Conservation (phyloP, 2,888 invertebrate species). For the Anthrax anthrax region DNA sequence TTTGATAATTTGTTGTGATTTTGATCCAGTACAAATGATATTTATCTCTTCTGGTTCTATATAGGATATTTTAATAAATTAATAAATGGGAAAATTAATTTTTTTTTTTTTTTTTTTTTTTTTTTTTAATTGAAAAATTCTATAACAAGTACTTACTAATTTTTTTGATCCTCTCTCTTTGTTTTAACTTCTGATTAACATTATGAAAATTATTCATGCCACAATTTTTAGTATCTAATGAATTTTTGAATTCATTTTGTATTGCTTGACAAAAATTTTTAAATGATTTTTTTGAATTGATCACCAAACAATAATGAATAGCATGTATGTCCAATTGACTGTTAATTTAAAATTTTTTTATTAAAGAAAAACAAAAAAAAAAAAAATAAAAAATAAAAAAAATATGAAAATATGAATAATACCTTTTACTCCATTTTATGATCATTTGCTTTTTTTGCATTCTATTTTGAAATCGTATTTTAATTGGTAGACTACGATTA, state of each 20-base stretch:
- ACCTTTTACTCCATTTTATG: slow-evolving; percentile 33
- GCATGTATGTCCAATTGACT: slow-evolving; percentile 29
- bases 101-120: too few species aligned
- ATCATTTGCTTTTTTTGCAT: slow-evolving; percentile 32
- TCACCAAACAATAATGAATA: slow-evolving; percentile 31
- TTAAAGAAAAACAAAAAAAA: too few species aligned
- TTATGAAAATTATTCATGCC: slow-evolving; percentile 19
- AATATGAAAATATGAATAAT: background rate
- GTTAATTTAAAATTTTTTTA: background rate
- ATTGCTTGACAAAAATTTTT: slow-evolving; percentile 20
- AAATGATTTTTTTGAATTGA: slow-evolving; percentile 19
- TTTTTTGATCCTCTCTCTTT: slow-evolving; percentile 22
- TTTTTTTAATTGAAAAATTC: too few species aligned
- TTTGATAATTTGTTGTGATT: slow-evolving; percentile 27
- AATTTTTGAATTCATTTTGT: slow-evolving; percentile 19
- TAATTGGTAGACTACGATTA: slow-evolving; percentile 28
- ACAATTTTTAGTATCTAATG: slow-evolving; percentile 12
- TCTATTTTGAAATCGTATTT: slow-evolving; percentile 31
- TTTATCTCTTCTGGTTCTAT: slow-evolving; percentile 18
- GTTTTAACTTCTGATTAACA: slow-evolving; percentile 20
- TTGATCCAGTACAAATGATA: slow-evolving; percentile 29
- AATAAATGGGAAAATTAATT: too few species aligned
- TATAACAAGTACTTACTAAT: slow-evolving; percentile 17
- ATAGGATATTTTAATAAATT: too few species aligned
- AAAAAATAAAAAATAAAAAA: too few species aligned